Conservation (phyloP, 2,888 invertebrate species). For the Brenthis hecate region DNA sequence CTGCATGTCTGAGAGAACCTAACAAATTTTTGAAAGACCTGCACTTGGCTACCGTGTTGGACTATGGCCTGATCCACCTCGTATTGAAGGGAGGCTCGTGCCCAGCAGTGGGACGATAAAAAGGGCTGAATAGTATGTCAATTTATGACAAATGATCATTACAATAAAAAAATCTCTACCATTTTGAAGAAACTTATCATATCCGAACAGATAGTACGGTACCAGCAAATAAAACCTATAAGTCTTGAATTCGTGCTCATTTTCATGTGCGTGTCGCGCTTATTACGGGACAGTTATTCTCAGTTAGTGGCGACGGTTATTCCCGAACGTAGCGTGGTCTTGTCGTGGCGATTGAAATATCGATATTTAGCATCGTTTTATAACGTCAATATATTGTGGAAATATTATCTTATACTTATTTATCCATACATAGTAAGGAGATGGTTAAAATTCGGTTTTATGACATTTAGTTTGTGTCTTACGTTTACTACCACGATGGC, state of each 20-base stretch:
- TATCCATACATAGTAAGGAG: not conserved
- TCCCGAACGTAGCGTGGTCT: conserved; percentile 10
- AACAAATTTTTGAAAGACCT: too few relatives aligned
- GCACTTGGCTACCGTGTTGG: too few relatives aligned
- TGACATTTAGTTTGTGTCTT: not conserved
- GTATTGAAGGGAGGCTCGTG: too few relatives aligned
- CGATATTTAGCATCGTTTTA: conserved; percentile 5
- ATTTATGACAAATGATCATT: too few relatives aligned
- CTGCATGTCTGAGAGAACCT: too few relatives aligned
- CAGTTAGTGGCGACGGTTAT: conserved; percentile 22
- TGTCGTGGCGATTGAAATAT: conserved; percentile 16
- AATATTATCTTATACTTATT: not conserved
- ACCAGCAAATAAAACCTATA: not conserved
- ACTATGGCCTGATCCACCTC: too few relatives aligned
- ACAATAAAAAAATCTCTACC: too few relatives aligned
- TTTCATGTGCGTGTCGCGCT: conserved; percentile 20
- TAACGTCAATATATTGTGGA: not conserved
- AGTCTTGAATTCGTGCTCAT: conserved; percentile 11
- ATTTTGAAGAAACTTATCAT: too few relatives aligned
- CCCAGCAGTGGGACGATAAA: too few relatives aligned
- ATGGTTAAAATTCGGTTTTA: conserved; percentile 13
- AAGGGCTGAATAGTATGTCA: too few relatives aligned
- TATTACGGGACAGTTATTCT: conserved; percentile 22
- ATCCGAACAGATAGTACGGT: not conserved
- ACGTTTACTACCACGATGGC: not conserved